Conservation (phyloP, 2,113 vertebrate genomes). For the Otolemur garnettii region DNA sequence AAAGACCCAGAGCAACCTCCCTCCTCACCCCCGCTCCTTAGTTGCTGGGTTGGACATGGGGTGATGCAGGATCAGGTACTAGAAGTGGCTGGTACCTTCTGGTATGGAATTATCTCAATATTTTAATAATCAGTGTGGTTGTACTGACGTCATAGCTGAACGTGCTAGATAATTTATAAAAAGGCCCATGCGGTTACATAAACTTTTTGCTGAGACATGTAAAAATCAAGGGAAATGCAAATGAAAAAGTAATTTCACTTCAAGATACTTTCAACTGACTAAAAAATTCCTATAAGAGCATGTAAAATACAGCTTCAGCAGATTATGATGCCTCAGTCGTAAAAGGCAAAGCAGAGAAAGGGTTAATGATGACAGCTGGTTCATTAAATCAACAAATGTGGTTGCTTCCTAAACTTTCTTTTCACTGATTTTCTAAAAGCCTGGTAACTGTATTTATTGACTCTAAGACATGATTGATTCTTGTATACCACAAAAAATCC, state of each 20-base stretch:
- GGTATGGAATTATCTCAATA: not conserved
- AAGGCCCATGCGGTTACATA: not conserved
- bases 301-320: not conserved
- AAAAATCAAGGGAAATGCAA: not conserved
- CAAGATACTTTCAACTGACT: not conserved
- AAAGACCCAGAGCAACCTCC: not conserved
- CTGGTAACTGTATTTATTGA: not conserved
- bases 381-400: not conserved
- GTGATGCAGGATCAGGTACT: not conserved
- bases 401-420: constrained; percentile 37
- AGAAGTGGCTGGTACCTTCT: not conserved
- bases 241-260: constrained; percentile 36
- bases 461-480: not conserved
- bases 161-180: not conserved
- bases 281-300: not conserved
- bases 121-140: constrained; percentile 4
- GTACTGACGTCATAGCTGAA: not conserved
- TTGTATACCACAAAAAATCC: not conserved
- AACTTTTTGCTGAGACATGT: not conserved
- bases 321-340: not conserved
- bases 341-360: not conserved
- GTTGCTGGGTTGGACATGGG: not conserved
- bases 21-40: not conserved
- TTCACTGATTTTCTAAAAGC: constrained; percentile 36
- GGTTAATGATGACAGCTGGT: not conserved